Evolutionary conservation across 35 echinoderm and acorn worm species (phyloP).

Genomic region (Anneissia japonica): DNA sequence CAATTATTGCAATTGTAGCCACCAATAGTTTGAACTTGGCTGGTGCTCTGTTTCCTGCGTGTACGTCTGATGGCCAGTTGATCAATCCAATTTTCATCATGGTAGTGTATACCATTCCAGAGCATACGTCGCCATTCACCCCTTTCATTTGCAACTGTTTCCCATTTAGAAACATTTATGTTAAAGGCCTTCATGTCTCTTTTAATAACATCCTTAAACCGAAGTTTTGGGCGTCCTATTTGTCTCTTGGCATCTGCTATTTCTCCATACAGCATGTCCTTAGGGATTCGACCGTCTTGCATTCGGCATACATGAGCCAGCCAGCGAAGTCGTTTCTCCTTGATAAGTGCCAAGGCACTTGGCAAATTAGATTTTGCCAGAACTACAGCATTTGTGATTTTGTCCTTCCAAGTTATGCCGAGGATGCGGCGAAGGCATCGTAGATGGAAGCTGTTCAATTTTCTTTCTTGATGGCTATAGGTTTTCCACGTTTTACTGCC

Average conservation of each 20-base stretch:
- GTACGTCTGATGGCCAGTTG: too few relatives aligned
- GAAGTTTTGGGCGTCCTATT: neutral
- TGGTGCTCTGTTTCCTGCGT: too few relatives aligned
- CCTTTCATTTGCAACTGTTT: too few relatives aligned
- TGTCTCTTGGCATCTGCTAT: neutral
- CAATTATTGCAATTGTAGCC: too few relatives aligned
- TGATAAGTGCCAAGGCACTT: too few relatives aligned
- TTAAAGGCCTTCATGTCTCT: neutral
- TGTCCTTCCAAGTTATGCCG: slow-evolving; percentile 3
- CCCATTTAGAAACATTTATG: too few relatives aligned
- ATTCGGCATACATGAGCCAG: slow-evolving; percentile 7
- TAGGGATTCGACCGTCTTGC: slow-evolving; percentile 12
- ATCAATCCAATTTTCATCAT: too few relatives aligned
- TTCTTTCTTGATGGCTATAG: slow-evolving; percentile 5
- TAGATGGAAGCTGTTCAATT: neutral
- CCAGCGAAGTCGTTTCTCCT: neutral
- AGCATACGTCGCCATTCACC: too few relatives aligned
- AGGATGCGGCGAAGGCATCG: neutral
- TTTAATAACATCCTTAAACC: slow-evolving; percentile 12
- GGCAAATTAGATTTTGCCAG: neutral
- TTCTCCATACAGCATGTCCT: slow-evolving; percentile 19
- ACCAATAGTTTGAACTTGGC: too few relatives aligned
- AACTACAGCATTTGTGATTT: neutral
- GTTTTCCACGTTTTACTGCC: neutral
- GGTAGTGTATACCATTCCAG: too few relatives aligned